Evolutionary conservation across 2,113 vertebrate genomes (phyloP).

Genomic region (Ranitomeya imitator): DNA sequence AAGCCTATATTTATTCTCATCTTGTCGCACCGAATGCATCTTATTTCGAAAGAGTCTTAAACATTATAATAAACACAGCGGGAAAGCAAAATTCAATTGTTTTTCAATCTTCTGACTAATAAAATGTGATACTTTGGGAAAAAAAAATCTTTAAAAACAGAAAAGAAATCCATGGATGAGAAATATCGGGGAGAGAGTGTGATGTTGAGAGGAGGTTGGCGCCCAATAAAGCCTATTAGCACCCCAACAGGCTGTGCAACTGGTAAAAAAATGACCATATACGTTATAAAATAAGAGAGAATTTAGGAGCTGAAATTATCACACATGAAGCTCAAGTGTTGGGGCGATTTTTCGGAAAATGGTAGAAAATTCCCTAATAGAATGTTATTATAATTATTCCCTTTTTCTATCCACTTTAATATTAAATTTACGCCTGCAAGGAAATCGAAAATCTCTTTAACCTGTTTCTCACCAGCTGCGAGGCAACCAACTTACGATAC

Average conservation of each 20-base stretch:
- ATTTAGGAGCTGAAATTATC: too few relatives aligned
- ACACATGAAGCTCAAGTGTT: not conserved
- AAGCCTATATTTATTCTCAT: constrained; percentile 13
- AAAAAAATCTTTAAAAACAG: not conserved
- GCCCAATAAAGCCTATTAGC: constrained; percentile 10
- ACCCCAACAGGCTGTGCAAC: not conserved
- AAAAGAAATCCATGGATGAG: not conserved
- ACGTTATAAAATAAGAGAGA: not conserved
- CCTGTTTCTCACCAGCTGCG: not conserved
- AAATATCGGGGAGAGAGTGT: constrained; percentile 30
- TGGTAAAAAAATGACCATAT: not conserved
- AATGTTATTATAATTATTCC: not conserved
- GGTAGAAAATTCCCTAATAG: not conserved
- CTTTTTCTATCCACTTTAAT: not conserved
- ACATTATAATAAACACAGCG: constrained; percentile 50
- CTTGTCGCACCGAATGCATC: not conserved
- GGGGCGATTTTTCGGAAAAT: not conserved
- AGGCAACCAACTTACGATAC: not conserved
- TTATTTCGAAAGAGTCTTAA: constrained; percentile 31
- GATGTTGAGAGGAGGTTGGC: not conserved
- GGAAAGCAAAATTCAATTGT: constrained; percentile 54
- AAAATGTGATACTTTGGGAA: constrained; percentile 44
- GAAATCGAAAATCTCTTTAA: not conserved
- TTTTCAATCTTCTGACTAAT: constrained; percentile 50
- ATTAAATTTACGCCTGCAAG: not conserved